A percentile compares a stretch with the other conserved stretches of the same genome.
Evolutionary conservation across 2,797 vertebrate genomes (phyloP).

Genomic region (Siniperca scherzeri): DNA sequence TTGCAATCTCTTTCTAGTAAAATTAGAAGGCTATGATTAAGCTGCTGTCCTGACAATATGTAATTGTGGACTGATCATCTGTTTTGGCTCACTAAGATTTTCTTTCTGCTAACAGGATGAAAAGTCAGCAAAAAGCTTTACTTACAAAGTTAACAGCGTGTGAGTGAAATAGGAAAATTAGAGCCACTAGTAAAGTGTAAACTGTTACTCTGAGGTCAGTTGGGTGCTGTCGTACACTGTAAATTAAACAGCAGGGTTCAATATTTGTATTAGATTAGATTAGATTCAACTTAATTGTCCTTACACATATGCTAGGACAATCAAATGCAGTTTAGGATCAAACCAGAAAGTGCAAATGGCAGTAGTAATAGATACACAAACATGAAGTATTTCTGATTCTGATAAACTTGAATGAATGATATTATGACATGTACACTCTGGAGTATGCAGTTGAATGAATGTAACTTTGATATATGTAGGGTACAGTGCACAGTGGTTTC

Average conservation of each 20-base stretch:
- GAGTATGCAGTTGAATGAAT: not conserved
- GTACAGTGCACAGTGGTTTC: not conserved
- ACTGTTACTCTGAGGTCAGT: not conserved
- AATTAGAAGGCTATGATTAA: not conserved
- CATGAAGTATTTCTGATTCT: not conserved
- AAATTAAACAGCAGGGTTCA: not conserved
- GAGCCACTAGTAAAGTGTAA: not conserved
- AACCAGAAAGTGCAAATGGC: not conserved
- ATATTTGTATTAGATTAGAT: not conserved
- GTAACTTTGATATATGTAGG: not conserved
- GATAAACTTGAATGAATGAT: not conserved
- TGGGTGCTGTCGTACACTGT: not conserved
- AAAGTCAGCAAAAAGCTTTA: not conserved
- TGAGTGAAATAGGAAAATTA: not conserved
- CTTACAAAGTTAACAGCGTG: not conserved
- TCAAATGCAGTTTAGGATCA: not conserved
- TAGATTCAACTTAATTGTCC: not conserved
- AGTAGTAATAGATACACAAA: not conserved
- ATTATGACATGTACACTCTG: not conserved
- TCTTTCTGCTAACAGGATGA: not conserved
- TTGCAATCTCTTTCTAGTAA: not conserved
- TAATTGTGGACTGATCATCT: not conserved
- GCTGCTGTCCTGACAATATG: not conserved
- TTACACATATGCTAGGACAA: not conserved
- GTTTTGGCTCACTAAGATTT: not conserved